Conservation (phyloP, 2,797 vertebrate species). For the Acestrorhynchus altus region DNA sequence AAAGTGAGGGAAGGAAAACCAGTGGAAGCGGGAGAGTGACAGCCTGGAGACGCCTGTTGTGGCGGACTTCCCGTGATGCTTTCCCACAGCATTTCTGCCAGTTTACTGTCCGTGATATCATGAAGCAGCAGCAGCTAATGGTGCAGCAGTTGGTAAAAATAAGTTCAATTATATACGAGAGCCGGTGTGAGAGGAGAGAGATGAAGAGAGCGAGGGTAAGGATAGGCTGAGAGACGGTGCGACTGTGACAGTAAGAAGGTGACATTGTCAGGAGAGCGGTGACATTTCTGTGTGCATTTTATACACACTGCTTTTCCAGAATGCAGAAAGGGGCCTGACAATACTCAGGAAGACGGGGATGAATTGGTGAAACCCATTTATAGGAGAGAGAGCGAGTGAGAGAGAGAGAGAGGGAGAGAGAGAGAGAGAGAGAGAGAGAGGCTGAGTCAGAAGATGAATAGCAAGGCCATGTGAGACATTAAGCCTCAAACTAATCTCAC, state of each 20-base stretch:
- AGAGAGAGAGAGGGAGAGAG: slow-evolving; percentile 43
- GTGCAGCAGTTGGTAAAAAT: slow-evolving; percentile 66
- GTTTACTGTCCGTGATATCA: slow-evolving; percentile 42
- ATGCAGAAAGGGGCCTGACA: slow-evolving; percentile 27
- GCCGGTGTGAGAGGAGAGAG: neutral
- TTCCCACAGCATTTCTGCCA: slow-evolving; percentile 58
- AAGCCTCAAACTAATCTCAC: slow-evolving; percentile 79
- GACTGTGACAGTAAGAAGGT: slow-evolving; percentile 45
- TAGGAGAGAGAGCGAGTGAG: slow-evolving; percentile 21
- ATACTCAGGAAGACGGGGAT: slow-evolving; percentile 37
- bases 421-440: slow-evolving; percentile 16
- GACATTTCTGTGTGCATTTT: slow-evolving; percentile 36
- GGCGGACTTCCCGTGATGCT: slow-evolving; percentile 57
- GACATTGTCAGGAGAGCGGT: slow-evolving; percentile 26
- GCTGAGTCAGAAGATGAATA: slow-evolving; percentile 80
- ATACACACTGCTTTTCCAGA: slow-evolving; percentile 21
- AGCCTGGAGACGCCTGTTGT: slow-evolving; percentile 13
- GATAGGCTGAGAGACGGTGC: slow-evolving; percentile 36
- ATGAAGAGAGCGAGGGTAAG: slow-evolving; percentile 26
- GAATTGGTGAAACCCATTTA: slow-evolving; percentile 49
- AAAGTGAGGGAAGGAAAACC: neutral
- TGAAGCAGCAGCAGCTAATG: slow-evolving; percentile 69
- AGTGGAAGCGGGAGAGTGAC: slow-evolving; percentile 26
- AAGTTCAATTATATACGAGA: slow-evolving; percentile 66
- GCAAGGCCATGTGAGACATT: slow-evolving; percentile 68